Evolutionary conservation across 2,113 vertebrate genomes (phyloP).

Genomic region (Coptodon rendalli): DNA sequence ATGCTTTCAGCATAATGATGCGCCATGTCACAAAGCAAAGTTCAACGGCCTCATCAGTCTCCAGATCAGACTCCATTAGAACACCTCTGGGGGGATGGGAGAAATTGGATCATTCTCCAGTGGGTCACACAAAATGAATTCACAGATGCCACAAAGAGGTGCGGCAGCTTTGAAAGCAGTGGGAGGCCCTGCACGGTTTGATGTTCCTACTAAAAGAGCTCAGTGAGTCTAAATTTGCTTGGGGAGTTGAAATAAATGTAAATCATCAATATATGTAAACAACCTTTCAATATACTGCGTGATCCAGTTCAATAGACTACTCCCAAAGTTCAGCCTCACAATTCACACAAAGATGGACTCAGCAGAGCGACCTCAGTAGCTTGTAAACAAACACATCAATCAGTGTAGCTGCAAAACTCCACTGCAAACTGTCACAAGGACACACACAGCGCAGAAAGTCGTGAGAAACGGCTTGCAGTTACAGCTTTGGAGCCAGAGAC

Average conservation of each 20-base stretch:
- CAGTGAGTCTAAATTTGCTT: neutral
- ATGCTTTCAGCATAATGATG: neutral
- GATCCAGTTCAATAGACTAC: neutral
- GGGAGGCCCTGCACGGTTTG: neutral
- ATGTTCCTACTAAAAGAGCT: neutral
- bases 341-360: neutral
- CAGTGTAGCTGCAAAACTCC: neutral
- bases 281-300: neutral
- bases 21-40: neutral
- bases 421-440: neutral
- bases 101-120: neutral
- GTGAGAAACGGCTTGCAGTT: neutral
- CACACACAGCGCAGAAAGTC: neutral
- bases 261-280: neutral
- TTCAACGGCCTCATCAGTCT: neutral
- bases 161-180: neutral
- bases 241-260: neutral
- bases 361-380: neutral
- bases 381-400: neutral
- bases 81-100: neutral
- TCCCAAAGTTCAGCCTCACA: neutral
- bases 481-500: neutral
- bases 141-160: neutral
- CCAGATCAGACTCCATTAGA: neutral
- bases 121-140: neutral